Evolutionary conservation across 2,797 vertebrate species (phyloP), one percentile per base, ranked within the genome.

Genomic region (Cyprinodon diabolis): DNA sequence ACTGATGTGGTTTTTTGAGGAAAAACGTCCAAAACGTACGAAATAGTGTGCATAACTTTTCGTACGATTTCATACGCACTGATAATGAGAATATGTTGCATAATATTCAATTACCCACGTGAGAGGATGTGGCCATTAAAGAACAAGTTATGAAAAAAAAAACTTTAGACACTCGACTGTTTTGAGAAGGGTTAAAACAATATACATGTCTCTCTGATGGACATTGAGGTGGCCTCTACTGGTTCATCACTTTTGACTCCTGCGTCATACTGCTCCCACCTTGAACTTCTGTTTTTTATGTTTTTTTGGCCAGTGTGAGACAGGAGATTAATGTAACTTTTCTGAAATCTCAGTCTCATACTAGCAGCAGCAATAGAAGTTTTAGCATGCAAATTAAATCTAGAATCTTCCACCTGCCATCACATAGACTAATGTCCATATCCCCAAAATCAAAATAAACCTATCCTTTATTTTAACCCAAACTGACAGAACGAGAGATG

Each of bases 271-370:
- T 66, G 76, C 78, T 88, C 93, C 90, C 91, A 90, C 93, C 91
- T 94, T 95, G 91, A 94, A 91, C 90, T 76, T 80, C 82, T 86
- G 90, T 84, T 85, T 85, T 71, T 86, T 43, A 43, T 43, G 40
- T 43, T 92, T 85, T 86, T 87, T 75, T 84, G 87, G 89, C 88
- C 84, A 84, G 69, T 71, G 66, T 25, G 81, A 82, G 84, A 87
- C 87, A 67, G 80, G 69, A 84, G 92, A 93, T 94, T 93, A 92
- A 94, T 93, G 90, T 81, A 71, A 63, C 76, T 79, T 90, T 23
- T 25, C 0, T 12, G 84, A 92, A 93, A 90, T 86, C 86, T 89
- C 80, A 85, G 92, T 93, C 90, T 86, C 91, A 93, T 86, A 77
- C 66, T 79, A 52, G 72, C 62, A 65, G 73, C 63, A 60, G 82